Conservation (phyloP, 2,797 vertebrate species). For the Crenichthys baileyi region DNA sequence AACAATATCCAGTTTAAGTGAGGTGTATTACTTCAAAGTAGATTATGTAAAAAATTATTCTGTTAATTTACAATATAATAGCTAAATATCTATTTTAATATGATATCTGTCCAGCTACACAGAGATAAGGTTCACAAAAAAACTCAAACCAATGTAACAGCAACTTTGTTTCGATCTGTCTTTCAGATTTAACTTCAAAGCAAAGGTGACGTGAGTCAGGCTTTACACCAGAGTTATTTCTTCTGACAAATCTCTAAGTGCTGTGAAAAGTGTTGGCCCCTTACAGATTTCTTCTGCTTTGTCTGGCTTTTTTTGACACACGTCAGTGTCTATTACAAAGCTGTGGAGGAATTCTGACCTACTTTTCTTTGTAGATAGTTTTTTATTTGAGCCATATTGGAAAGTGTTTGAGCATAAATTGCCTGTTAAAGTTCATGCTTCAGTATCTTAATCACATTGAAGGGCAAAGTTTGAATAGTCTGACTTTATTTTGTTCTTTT, state of each 20-base stretch:
- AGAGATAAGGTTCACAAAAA: neutral
- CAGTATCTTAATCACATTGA: neutral
- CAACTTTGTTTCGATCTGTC: neutral
- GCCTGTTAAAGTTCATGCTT: neutral
- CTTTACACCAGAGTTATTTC: neutral
- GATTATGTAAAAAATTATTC: neutral
- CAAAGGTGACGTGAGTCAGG: neutral
- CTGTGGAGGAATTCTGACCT: neutral
- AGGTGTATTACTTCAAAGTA: neutral
- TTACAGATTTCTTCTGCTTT: neutral
- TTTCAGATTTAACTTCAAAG: neutral
- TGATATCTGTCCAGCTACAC: neutral
- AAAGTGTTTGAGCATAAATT: neutral
- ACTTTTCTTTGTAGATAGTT: neutral
- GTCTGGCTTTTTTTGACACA: neutral
- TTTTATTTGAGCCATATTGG: neutral
- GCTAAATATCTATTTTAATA: neutral
- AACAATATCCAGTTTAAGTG: neutral
- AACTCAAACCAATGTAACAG: neutral
- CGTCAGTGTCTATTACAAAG: neutral
- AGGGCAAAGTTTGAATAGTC: neutral
- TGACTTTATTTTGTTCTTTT: neutral
- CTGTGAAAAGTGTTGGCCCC: neutral
- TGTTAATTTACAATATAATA: neutral
- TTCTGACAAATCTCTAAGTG: neutral